Base-by-base conservation (phyloP, 2,797 vertebrate genomes). In the Chaetophractus vellerosus region DNA sequence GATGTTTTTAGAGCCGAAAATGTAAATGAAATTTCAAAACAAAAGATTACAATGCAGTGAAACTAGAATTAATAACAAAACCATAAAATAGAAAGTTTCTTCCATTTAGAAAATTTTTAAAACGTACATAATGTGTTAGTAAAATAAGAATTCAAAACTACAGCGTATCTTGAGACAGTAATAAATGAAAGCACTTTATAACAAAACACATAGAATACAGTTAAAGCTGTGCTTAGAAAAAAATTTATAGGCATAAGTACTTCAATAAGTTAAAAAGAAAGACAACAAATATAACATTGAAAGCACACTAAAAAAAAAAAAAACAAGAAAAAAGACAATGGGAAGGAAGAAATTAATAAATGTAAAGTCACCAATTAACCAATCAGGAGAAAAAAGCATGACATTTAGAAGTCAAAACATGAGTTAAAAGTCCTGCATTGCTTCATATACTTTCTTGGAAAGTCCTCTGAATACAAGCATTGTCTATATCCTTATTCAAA, bases 51-150 rank as follows among this genome's bases (percentile, higher is more conserved):
- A 55, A 18, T 15, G 14, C 23, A 86, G 48, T 80, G 80, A 90
- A 80, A 64, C 31, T 66, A n/a, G 57, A 90, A 79, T 86, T 64
- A 80, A 57, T 38, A 52, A 66, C 38, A 74, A 86, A 69, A 86
- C 61, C 55, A 86, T 48, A 85, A 90, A 41, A 76, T 63, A 72
- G 64, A 63, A 71, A 78, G 0, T 79, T 79, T 94, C 50, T 89
- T 80, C 88, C 72, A 74, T 3, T 64, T 66, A 85, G 45, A 72
- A 55, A 5, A 12, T 45, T 63, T 36, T 12, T 1, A 23, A 36
- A 45, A 45, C 5, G 24, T 24, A 36, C 36, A 31, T 31, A 72
- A 31, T 36, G 26, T 45, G 45, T 59, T 88, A 55, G 64, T 11
- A 57, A 57, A 72, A 79, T 41, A 52, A 69, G 36, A 80, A 80